Percentiles rank a stretch among this genome's conserved stretches.
These are phyloP conservation scores for Galerucella pusilla DNA, from an alignment of 2,888 invertebrate species.

Conservation along the genomic window DNA sequence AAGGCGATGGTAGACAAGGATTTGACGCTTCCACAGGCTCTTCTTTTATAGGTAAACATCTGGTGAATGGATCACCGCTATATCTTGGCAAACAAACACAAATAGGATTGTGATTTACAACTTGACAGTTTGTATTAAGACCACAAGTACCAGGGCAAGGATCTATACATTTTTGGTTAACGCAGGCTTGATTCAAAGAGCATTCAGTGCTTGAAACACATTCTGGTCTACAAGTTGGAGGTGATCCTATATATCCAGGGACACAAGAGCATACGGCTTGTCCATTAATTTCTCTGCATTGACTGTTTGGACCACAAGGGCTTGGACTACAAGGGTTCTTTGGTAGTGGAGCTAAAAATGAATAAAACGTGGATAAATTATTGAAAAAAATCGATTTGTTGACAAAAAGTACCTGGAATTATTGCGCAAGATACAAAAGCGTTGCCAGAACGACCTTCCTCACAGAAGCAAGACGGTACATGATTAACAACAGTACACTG, in stretches of 20 bases:
- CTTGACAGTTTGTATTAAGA: constrained; percentile 76
- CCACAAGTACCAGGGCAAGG: constrained; percentile 84
- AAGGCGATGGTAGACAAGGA: constrained; percentile 72
- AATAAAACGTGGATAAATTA: constrained; percentile 8
- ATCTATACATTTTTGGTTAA: constrained; percentile 79
- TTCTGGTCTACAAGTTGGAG: constrained; percentile 79
- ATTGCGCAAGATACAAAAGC: constrained; percentile 75
- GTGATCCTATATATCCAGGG: constrained; percentile 74
- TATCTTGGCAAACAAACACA: constrained; percentile 75
- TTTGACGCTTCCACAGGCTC: constrained; percentile 52
- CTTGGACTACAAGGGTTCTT: constrained; percentile 76
- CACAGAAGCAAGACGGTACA: constrained; percentile 72
- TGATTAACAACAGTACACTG: constrained; percentile 70
- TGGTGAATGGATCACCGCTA: constrained; percentile 77
- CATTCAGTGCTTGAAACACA: constrained; percentile 79
- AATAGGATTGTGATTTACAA: constrained; percentile 80
- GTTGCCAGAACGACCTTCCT: constrained; percentile 74
- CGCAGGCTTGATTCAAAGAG: constrained; percentile 74
- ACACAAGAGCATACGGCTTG: constrained; percentile 78
- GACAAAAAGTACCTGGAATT: constrained; percentile 67
- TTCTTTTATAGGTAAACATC: constrained; percentile 64
- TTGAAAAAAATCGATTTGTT: not conserved
- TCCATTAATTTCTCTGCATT: constrained; percentile 74
- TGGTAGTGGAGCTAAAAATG: constrained; percentile 62
- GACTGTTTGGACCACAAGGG: constrained; percentile 79